phyloP scores from a whole-genome alignment of 2,113 vertebrate genomes.

The Zapus hudsonius region DNA sequence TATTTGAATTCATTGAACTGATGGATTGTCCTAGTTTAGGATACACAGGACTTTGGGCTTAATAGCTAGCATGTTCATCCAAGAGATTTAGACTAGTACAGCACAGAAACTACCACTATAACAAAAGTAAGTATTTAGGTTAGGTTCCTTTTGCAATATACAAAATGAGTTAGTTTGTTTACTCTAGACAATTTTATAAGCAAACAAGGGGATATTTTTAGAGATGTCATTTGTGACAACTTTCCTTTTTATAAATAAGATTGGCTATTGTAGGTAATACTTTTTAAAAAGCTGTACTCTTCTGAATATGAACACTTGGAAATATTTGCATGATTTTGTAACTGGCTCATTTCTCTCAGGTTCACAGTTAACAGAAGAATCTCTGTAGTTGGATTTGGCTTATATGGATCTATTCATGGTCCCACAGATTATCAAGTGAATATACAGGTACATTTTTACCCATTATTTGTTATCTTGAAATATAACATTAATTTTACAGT shows the following conservation, averaged over 20 bases:
- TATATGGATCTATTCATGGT: slow-evolving; percentile 97
- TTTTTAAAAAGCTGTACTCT: background rate
- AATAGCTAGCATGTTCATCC: background rate
- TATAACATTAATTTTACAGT: background rate
- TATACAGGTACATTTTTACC: slow-evolving; percentile 91
- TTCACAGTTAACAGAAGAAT: slow-evolving; percentile 97
- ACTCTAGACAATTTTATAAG: slow-evolving; percentile 44
- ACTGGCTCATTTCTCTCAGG: slow-evolving; percentile 81
- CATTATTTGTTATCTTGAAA: background rate
- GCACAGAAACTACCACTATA: background rate
- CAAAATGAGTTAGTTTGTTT: slow-evolving; percentile 23
- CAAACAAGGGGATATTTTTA: slow-evolving; percentile 6
- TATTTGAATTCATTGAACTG: background rate
- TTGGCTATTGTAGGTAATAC: background rate
- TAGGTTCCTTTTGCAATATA: background rate
- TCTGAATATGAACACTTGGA: background rate
- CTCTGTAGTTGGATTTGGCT: slow-evolving; percentile 95
- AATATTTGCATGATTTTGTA: slow-evolving; percentile 4
- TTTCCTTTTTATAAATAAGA: slow-evolving; percentile 51
- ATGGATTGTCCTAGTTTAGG: background rate
- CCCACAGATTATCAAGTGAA: slow-evolving; percentile 98
- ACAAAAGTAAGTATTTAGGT: background rate
- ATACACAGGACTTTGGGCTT: background rate
- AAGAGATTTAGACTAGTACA: background rate
- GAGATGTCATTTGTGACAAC: background rate